Percentiles rank a stretch among this genome's conserved stretches.
Conservation (phyloP, 2,113 vertebrate species). For the Microcebus jonahi region DNA sequence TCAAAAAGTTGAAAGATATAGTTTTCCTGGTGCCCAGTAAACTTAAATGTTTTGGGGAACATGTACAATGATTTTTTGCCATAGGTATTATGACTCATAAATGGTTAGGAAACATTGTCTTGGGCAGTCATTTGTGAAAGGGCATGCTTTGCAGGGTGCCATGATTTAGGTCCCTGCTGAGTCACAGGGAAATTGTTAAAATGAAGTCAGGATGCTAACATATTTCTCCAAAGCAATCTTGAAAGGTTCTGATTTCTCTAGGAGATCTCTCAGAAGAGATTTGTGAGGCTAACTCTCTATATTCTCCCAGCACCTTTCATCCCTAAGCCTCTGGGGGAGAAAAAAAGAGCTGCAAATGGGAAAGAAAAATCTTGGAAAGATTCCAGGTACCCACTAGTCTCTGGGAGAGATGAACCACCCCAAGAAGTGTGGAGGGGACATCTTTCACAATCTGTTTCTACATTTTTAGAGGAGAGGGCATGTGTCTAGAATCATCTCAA, state of each 20-base stretch:
- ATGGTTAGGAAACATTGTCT: background rate
- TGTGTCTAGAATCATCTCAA: background rate
- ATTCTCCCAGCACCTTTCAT: background rate
- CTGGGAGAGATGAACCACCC: background rate
- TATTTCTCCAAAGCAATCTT: background rate
- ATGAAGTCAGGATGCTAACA: background rate
- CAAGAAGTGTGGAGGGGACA: background rate
- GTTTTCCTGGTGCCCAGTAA: background rate
- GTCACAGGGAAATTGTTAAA: background rate
- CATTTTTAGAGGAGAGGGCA: background rate
- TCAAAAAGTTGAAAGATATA: background rate
- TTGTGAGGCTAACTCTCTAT: background rate
- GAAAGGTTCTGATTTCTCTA: conserved; percentile 8
- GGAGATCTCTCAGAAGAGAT: background rate
- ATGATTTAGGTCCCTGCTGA: background rate
- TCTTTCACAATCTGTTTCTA: background rate
- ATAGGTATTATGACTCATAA: background rate
- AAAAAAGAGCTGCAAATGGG: background rate
- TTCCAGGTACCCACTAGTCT: background rate
- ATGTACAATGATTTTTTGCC: conserved; percentile 38
- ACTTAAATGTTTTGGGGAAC: conserved; percentile 21
- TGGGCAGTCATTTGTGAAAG: background rate
- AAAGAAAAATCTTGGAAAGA: background rate
- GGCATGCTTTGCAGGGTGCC: background rate
- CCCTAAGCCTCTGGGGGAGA: background rate